These are phyloP conservation scores for Orestias chungarensis DNA, from an alignment of 2,797 vertebrate genomes.

Conservation along the genomic window DNA sequence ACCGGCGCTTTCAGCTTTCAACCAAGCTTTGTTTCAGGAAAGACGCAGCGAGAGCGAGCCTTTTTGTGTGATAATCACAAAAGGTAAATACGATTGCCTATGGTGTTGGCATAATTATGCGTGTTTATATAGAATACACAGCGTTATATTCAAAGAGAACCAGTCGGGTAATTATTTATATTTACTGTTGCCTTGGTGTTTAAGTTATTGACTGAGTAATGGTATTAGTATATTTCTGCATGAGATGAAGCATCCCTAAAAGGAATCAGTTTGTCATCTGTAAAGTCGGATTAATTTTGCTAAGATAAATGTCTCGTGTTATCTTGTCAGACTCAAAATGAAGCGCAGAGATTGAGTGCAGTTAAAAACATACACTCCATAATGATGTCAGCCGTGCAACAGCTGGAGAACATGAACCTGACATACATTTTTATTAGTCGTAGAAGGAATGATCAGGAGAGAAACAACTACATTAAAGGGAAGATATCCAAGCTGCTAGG, in stretches of 20 bases:
- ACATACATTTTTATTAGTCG: no score
- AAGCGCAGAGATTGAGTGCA: no score
- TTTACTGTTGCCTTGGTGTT: background rate
- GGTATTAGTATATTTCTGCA: background rate
- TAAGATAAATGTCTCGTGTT: background rate
- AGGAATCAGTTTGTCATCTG: no score
- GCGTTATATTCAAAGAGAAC: background rate
- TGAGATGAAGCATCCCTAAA: no score
- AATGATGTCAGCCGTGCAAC: no score
- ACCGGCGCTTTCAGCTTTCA: conserved; percentile 57
- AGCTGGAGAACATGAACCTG: no score
- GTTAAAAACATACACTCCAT: no score
- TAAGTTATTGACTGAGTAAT: background rate
- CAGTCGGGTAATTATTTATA: background rate
- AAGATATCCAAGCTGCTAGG: no score
- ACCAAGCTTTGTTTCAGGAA: conserved; percentile 42
- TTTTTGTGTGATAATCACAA: background rate
- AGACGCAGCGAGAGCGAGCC: conserved; percentile 22
- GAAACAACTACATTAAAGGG: no score
- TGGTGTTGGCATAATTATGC: background rate
- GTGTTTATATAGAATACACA: background rate
- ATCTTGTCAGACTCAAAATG: no score
- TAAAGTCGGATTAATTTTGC: no score
- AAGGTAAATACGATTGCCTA: background rate
- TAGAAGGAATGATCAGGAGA: no score